Evolutionary conservation across 2,113 vertebrate genomes (phyloP), one percentile per base, ranked within the genome.

Genomic region (Malurus cyaneus): DNA sequence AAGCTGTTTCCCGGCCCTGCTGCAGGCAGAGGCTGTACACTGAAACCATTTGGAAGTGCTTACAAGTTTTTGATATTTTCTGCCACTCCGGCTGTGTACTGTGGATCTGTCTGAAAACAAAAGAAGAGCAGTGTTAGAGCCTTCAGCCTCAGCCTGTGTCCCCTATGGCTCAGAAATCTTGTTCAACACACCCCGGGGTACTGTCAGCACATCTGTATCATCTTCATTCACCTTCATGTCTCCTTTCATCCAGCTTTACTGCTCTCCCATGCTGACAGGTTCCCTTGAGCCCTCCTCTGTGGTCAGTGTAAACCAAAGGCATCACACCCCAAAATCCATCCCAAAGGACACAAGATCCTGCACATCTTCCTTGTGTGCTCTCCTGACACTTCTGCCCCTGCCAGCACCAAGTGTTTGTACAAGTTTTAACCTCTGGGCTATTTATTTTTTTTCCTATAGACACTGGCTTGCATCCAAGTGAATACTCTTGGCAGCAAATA

Each of bases 61-160:
- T 98, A 98, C 98, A 98, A 96, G 97, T 91, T 98, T 96, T 98
- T 98, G 94, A 98, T 98, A 90, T 98, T 98, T 76, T 98, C 98
- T 64, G 98, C 98, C 88, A 98, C 98, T 86, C 97, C 94, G 0
- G 97, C 97, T 46, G 98, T 98, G 94, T 98, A 98, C 95, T 98
- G 98, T 1, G 97, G 95, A 90, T 98, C 98, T 0, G 98, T 98
- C 98, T 98, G 97, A 36, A 97, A 95, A 76, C 64, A 97, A 88
- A 98, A 95, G 96, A 79, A 87, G 96, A 92, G 67, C 56, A 80
- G 14, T 1, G 32, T 95, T 93, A 97, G 84, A 74, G 15, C 77
- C 76, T 46, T 64, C 76, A 56, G 64, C 74, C 71, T 71, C 84
- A 87, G 46, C 39, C 39, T 42, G 26, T 21, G 70, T 25, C 25